Evolutionary conservation across 2,113 vertebrate genomes (phyloP).

Genomic region (Todiramphus chloris): DNA sequence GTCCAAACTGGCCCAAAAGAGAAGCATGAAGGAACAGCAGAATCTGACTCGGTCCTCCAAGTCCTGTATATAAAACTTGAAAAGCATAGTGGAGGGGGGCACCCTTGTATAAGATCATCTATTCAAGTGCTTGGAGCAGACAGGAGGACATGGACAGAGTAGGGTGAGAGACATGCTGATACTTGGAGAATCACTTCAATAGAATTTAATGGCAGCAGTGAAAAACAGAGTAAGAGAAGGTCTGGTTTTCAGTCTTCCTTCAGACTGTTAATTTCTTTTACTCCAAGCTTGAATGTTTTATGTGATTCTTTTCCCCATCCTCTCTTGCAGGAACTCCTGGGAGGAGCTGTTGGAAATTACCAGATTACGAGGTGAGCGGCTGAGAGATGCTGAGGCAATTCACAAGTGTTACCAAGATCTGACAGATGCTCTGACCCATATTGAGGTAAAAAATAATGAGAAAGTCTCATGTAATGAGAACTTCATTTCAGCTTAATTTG

Average conservation of each 20-base stretch:
- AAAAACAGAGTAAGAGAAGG: neutral
- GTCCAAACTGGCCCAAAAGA: neutral
- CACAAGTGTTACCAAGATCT: slow-evolving; percentile 82
- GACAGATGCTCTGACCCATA: slow-evolving; percentile 78
- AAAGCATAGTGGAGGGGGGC: neutral
- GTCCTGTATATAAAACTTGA: neutral
- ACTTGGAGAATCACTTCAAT: neutral
- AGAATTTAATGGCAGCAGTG: neutral
- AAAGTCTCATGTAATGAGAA: neutral
- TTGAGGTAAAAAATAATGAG: slow-evolving; percentile 76
- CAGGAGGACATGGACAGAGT: neutral
- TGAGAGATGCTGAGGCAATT: slow-evolving; percentile 74
- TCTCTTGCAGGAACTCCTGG: slow-evolving; percentile 79
- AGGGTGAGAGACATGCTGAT: neutral
- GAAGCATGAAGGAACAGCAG: neutral
- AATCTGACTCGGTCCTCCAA: neutral
- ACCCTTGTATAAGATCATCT: neutral
- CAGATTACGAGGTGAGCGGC: slow-evolving; percentile 64
- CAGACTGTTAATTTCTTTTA: neutral
- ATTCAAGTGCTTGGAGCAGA: neutral
- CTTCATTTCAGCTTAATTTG: neutral
- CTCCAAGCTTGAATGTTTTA: neutral
- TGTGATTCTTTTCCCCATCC: neutral
- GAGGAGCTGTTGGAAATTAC: slow-evolving; percentile 77
- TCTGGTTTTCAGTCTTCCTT: neutral